Conservation (phyloP, 1,140 invertebrate species). For the Drosophila malerkotliana region DNA sequence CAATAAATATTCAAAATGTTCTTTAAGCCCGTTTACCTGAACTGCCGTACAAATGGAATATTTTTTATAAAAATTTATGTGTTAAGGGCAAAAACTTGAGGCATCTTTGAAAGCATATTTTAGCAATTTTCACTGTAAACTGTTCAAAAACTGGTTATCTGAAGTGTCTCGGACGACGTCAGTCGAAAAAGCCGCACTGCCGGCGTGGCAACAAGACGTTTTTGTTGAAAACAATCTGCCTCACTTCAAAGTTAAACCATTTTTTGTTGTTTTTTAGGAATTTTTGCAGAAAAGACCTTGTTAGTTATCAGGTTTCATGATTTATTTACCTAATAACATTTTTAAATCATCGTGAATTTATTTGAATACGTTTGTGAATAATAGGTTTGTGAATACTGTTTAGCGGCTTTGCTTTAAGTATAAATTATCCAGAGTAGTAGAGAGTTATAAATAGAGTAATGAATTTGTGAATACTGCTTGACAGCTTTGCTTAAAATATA, state of each 20-base stretch:
- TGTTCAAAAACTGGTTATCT: conserved; percentile 25
- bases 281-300: conserved; percentile 2
- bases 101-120: no score
- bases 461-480: no score
- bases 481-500: neutral
- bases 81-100: neutral
- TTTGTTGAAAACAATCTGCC: neutral
- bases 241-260: neutral
- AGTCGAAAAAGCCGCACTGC: conserved; percentile 1
- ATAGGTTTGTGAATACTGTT: no score
- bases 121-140: conserved; percentile 4
- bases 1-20: neutral
- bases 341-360: neutral
- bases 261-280: neutral
- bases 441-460: no score
- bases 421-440: no score
- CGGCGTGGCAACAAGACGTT: conserved; percentile 15
- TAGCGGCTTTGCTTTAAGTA: no score
- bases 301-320: neutral
- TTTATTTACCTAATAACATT: neutral
- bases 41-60: neutral
- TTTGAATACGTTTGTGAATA: neutral
- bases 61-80: neutral
- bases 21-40: neutral
- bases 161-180: conserved; percentile 9